These are phyloP conservation scores for Labeo rohita DNA, from an alignment of 2,113 vertebrate genomes.

Conservation along the genomic window DNA sequence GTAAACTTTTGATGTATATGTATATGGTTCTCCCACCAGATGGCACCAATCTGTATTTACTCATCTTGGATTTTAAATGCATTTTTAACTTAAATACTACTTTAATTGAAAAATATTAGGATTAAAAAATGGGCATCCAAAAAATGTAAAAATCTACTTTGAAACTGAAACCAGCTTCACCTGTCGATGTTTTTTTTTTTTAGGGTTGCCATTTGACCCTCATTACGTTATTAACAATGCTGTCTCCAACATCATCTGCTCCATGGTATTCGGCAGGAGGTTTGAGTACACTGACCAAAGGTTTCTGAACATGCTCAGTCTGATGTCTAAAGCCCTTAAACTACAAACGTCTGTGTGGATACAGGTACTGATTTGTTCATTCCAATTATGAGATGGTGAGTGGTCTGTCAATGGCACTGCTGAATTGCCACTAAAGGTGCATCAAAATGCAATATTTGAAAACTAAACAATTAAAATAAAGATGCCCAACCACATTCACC, in stretches of 20 bases:
- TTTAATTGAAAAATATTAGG: no score
- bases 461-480: not conserved
- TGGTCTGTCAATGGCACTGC: not conserved
- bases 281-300: constrained; percentile 77
- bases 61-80: no score
- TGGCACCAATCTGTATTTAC: no score
- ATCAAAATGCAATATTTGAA: not conserved
- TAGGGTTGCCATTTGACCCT: constrained; percentile 59
- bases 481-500: not conserved
- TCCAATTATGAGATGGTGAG: not conserved
- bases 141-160: not conserved
- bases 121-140: no score
- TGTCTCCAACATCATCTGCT: constrained; percentile 84
- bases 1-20: no score
- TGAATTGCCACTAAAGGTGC: not conserved
- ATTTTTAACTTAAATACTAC: no score
- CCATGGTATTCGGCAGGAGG: constrained; percentile 79
- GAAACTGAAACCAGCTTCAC: not conserved
- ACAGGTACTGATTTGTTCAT: constrained; percentile 66
- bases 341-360: constrained; percentile 65
- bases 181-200: not conserved
- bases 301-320: constrained; percentile 75
- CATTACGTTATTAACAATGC: constrained; percentile 77
- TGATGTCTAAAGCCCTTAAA: constrained; percentile 53
- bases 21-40: no score